Evolutionary conservation across 2,113 vertebrate species (phyloP), one percentile per base, ranked within the genome.

Genomic region (Campylorhamphus procurvoides): DNA sequence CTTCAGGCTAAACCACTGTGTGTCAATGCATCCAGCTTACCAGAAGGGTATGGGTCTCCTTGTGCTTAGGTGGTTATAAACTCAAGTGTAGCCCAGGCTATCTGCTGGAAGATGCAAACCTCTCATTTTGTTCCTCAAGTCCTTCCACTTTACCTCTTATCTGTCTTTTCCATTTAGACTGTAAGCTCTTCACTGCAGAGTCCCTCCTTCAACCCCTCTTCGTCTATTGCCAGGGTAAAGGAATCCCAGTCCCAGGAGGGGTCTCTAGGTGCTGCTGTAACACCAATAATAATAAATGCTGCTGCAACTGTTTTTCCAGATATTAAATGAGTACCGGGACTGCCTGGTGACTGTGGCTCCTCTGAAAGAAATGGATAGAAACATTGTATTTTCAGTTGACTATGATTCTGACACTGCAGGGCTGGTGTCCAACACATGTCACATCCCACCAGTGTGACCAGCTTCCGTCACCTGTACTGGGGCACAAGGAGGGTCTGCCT

Each of bases 181-280:
- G 18, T 37, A 56, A 62, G 18, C 0, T 37, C 22, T 12, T 69
- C 1, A 0, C 28, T 82, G 24, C 12, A 2, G 47, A 47, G 22
- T 44, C 7, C 6, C 29, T 63, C 24, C 11, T 56, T 42, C 67
- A 69, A 27, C 28, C 12, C 16, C 13, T 46, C 40, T 67, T 76
- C 76, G 14, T 31, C 4, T 66, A 4, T 5, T 50, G 15, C 35
- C 29, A 47, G 33, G 42, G 35, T 42, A 64, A 64, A 80, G 18
- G 35, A 83, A 50, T 55, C 39, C 58, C 81, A 95, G 75, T 96
- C 90, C 93, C 94, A 40, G 31, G 33, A 90, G 5, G 39, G 37
- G 89, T 96, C 94, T 91, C 68, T 96, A 96, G 94, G 94, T 96
- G 96, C 68, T 97, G 94, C 93, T 96, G 4, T 86, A 96, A 71